Evolutionary conservation across 92 coral and sea anemone species (phyloP).

Genomic region (Phenganax stokvisi): DNA sequence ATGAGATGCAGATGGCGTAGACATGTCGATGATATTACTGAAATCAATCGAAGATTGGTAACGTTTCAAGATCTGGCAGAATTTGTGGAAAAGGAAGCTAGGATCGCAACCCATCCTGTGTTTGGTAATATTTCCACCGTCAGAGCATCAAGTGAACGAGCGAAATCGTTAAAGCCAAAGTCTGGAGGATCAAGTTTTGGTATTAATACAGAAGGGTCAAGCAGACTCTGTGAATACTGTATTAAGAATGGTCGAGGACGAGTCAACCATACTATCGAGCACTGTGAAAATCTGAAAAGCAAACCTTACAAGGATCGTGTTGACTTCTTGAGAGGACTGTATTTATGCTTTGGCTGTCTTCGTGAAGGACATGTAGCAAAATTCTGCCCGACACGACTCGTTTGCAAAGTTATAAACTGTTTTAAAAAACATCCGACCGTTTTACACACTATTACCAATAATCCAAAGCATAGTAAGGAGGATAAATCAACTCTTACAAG

Average conservation of each 20-base stretch:
- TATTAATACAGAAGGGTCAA: not conserved
- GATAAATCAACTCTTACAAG: not conserved
- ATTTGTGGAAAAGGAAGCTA: conserved; percentile 44
- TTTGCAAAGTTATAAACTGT: conserved; percentile 36
- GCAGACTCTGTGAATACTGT: conserved; percentile 31
- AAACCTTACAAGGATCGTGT: conserved; percentile 44
- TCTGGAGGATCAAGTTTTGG: conserved; percentile 26
- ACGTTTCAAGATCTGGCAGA: conserved; percentile 30
- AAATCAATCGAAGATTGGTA: conserved; percentile 2
- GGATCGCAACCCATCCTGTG: conserved; percentile 43
- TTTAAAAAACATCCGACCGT: conserved; percentile 44
- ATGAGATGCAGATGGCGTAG: conserved; percentile 48
- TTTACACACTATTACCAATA: conserved; percentile 33
- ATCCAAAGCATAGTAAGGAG: not conserved
- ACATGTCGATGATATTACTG: conserved; percentile 36
- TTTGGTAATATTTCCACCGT: conserved; percentile 28
- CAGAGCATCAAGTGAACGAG: not conserved
- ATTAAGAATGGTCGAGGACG: not conserved
- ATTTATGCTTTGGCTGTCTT: conserved; percentile 52
- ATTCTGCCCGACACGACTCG: conserved; percentile 26
- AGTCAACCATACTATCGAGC: conserved; percentile 34
- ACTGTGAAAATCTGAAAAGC: conserved; percentile 34
- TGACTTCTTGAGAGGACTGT: conserved; percentile 20
- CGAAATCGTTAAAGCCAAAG: not conserved
- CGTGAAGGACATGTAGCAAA: conserved; percentile 34